Evolutionary conservation across 2,888 invertebrate genomes (phyloP).

Genomic region (Apodemia hepburni): DNA sequence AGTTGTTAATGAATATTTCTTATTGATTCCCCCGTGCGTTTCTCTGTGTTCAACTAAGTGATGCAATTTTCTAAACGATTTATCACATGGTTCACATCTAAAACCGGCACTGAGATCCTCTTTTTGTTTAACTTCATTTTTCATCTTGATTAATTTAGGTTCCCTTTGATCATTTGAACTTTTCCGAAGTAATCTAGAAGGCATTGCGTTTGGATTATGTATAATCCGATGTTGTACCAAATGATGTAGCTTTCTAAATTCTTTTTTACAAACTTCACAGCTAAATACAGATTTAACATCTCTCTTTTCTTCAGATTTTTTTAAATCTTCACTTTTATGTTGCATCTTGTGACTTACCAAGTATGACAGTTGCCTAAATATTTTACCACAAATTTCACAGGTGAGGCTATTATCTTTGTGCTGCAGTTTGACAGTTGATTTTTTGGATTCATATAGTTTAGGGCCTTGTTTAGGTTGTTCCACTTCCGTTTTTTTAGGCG

Average conservation of each 20-base stretch:
- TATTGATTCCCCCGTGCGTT: constrained; percentile 67
- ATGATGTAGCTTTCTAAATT: constrained; percentile 70
- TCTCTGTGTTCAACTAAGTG: constrained; percentile 74
- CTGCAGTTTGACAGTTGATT: constrained; percentile 33
- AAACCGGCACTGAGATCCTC: constrained; percentile 66
- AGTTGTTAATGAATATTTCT: constrained; percentile 45
- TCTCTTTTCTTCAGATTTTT: constrained; percentile 41
- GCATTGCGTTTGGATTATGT: constrained; percentile 47
- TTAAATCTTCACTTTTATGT: constrained; percentile 54
- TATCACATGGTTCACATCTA: constrained; percentile 73
- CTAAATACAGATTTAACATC: constrained; percentile 49
- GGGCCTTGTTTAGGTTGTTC: constrained; percentile 37
- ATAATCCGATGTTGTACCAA: constrained; percentile 70
- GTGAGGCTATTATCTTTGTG: constrained; percentile 44
- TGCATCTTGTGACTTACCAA: constrained; percentile 63
- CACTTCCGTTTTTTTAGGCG: constrained; percentile 43
- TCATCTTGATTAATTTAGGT: constrained; percentile 43
- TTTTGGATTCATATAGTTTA: constrained; percentile 44
- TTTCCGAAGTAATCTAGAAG: constrained; percentile 48
- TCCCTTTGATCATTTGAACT: constrained; percentile 58
- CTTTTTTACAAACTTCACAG: constrained; percentile 71
- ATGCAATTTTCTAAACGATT: constrained; percentile 72
- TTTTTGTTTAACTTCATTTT: constrained; percentile 39
- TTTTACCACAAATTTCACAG: constrained; percentile 72
- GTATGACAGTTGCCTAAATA: constrained; percentile 69